phyloP scores from a whole-genome alignment of 2,797 vertebrate species.

The Artibeus lituratus region DNA sequence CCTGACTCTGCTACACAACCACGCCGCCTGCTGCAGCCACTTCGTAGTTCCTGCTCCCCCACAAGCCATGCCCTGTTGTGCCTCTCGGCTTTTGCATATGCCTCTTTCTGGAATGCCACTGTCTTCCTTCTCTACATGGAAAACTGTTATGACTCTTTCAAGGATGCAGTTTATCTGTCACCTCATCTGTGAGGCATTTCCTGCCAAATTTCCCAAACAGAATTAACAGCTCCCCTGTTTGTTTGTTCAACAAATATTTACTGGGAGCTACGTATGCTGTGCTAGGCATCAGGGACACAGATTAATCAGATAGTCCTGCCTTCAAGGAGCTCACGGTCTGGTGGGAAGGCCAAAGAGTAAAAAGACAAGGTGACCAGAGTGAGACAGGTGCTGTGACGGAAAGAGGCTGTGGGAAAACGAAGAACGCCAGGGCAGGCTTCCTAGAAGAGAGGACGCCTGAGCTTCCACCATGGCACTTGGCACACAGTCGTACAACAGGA shows the following conservation, averaged over 20 bases:
- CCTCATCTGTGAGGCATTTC: background rate
- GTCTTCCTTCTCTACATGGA: conserved; percentile 18
- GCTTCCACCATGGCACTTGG: background rate
- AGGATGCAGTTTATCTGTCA: background rate
- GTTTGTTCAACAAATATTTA: background rate
- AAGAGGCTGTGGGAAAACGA: background rate
- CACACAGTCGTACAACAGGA: background rate
- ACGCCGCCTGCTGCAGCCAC: conserved; percentile 24
- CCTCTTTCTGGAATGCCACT: conserved; percentile 20
- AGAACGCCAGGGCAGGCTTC: conserved; percentile 19
- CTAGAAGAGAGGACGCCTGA: background rate
- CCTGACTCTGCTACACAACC: conserved; percentile 63
- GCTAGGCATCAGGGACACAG: background rate
- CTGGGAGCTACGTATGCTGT: background rate
- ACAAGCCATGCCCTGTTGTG: background rate
- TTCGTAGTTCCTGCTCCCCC: conserved; percentile 12
- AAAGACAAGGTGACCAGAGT: background rate
- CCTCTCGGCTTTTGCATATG: background rate
- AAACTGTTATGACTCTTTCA: background rate
- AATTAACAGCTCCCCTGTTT: background rate
- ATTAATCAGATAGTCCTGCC: background rate
- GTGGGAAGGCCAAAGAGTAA: conserved; percentile 2
- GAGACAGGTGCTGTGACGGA: background rate
- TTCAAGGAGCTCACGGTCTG: conserved; percentile 34
- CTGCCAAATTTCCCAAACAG: background rate